Conservation (phyloP, 2,113 vertebrate genomes). For the Myrmecophaga tridactyla region DNA sequence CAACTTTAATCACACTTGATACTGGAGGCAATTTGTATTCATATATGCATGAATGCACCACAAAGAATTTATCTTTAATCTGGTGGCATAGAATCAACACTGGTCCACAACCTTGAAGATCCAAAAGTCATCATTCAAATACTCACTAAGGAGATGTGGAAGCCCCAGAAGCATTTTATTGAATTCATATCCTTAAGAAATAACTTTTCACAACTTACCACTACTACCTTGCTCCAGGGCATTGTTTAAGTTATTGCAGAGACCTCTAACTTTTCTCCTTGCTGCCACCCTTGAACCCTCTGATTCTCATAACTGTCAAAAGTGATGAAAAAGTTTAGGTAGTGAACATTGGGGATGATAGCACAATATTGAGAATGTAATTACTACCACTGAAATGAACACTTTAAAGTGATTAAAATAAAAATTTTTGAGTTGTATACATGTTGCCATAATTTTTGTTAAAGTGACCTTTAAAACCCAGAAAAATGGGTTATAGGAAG, state of each 20-base stretch:
- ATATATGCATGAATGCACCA: background rate
- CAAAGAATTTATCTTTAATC: background rate
- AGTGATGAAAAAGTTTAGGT: background rate
- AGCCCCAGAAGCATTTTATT: background rate
- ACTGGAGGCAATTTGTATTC: conserved; percentile 48
- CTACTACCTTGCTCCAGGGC: background rate
- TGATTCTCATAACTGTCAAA: background rate
- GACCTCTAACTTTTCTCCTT: background rate
- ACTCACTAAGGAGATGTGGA: background rate
- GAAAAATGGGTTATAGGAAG: background rate
- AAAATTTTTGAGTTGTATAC: too few relatives aligned
- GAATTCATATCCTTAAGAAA: background rate
- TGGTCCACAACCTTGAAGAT: background rate
- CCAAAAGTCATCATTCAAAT: background rate
- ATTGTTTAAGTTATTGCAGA: background rate
- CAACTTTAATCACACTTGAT: background rate
- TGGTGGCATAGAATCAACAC: background rate
- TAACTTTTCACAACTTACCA: background rate
- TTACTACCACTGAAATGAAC: too few relatives aligned
- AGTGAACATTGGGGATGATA: too few relatives aligned
- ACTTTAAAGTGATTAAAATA: too few relatives aligned
- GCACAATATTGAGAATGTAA: too few relatives aligned
- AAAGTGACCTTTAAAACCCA: background rate
- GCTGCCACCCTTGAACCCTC: background rate
- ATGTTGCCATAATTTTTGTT: too few relatives aligned